These are phyloP conservation scores for Lumbricus terrestris DNA, from an alignment of 2,888 invertebrate genomes.

Conservation along the genomic window DNA sequence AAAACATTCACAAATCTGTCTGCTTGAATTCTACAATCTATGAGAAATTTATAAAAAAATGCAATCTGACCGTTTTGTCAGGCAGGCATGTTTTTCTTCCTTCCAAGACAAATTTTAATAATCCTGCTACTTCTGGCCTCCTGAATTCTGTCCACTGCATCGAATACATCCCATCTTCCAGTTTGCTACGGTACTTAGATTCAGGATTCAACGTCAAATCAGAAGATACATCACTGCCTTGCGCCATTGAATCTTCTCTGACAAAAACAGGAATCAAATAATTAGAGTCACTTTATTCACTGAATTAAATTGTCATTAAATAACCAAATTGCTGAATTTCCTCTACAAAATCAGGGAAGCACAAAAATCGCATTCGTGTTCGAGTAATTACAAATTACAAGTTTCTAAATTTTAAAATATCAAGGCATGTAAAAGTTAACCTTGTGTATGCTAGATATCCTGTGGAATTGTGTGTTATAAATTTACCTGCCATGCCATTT, in stretches of 20 bases:
- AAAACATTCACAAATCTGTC: not conserved
- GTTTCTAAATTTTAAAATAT: not conserved
- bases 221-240: not conserved
- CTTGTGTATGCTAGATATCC: no score
- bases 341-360: not conserved
- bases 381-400: not conserved
- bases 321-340: not conserved
- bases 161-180: not conserved
- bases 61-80: not conserved
- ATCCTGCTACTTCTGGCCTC: not conserved
- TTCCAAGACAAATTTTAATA: not conserved
- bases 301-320: not conserved
- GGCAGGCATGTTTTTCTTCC: not conserved
- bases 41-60: not conserved
- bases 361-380: not conserved
- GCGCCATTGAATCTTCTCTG: not conserved
- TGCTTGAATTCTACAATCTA: not conserved
- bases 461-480: no score
- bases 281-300: not conserved
- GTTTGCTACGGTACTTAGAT: not conserved
- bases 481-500: no score
- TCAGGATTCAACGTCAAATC: not conserved
- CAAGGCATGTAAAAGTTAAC: not conserved
- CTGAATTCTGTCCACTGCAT: conserved; percentile 10
- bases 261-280: not conserved